phyloP scores from a whole-genome alignment of 2,113 vertebrate species.

The Bolborhynchus lineola region DNA sequence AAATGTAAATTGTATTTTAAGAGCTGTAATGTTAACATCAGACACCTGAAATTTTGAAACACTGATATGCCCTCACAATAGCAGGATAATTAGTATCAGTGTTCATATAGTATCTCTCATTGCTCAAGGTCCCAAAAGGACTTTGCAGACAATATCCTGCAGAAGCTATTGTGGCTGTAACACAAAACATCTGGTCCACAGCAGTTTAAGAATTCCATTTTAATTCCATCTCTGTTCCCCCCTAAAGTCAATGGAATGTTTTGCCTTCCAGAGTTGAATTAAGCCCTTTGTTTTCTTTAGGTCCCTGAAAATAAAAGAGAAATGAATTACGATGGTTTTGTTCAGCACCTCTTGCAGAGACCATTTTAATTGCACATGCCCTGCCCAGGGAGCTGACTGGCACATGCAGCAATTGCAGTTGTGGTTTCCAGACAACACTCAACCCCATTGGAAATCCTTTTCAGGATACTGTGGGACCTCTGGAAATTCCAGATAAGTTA shows the following conservation, averaged over 20 bases:
- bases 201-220: neutral
- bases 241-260: neutral
- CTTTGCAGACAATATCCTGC: neutral
- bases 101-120: neutral
- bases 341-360: neutral
- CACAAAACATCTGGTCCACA: neutral
- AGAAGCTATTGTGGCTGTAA: neutral
- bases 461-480: neutral
- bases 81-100: neutral
- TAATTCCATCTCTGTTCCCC: neutral
- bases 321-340: neutral
- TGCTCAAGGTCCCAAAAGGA: neutral
- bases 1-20: neutral
- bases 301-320: neutral
- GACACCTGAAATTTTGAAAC: neutral
- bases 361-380: fast-evolving
- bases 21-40: neutral
- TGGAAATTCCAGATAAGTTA: neutral
- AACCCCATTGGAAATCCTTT: neutral
- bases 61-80: neutral
- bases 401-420: fast-evolving
- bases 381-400: neutral
- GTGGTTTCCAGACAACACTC: neutral
- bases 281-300: neutral
- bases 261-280: neutral